These are phyloP conservation scores for Notothenia rossii DNA, from an alignment of 2,113 vertebrate species.

Conservation along the genomic window DNA sequence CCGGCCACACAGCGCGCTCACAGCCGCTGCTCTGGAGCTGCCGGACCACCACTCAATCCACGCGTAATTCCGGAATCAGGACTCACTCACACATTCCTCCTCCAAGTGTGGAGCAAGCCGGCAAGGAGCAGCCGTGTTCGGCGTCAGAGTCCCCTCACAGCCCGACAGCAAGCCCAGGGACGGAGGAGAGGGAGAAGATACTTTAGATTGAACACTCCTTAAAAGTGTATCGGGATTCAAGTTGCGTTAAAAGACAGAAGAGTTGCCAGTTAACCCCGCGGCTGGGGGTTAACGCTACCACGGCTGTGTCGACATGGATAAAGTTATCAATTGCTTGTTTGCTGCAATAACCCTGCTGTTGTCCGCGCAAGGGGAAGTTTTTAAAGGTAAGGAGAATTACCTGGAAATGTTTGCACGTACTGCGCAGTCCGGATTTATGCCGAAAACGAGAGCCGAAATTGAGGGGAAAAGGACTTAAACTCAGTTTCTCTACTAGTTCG, in stretches of 20 bases:
- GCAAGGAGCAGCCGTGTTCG: conserved; percentile 56
- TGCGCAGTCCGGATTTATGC: neutral
- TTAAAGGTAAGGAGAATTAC: conserved; percentile 81
- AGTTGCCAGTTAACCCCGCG: conserved; percentile 78
- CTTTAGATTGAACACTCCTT: conserved; percentile 12
- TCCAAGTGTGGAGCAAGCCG: conserved; percentile 74
- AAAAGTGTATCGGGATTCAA: conserved; percentile 62
- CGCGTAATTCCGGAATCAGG: conserved; percentile 77
- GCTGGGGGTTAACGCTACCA: conserved; percentile 70
- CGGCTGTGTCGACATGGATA: conserved; percentile 83
- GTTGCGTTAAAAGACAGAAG: conserved; percentile 62
- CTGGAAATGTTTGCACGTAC: conserved; percentile 15
- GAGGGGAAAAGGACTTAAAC: conserved; percentile 1
- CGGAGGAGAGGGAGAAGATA: conserved; percentile 35
- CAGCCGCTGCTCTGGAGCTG: conserved; percentile 65
- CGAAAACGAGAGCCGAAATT: neutral
- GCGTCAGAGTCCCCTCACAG: conserved; percentile 40
- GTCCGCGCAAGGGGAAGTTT: conserved; percentile 82
- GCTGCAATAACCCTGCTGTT: conserved; percentile 80
- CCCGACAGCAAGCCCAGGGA: conserved; percentile 32
- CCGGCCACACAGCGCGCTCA: conserved; percentile 54
- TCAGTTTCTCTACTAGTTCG: conserved; percentile 35
- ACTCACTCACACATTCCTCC: conserved; percentile 75
- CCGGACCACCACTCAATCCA: conserved; percentile 73
- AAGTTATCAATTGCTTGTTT: conserved; percentile 83